Conservation (phyloP, 2,888 invertebrate species). For the Eurois occulta region DNA sequence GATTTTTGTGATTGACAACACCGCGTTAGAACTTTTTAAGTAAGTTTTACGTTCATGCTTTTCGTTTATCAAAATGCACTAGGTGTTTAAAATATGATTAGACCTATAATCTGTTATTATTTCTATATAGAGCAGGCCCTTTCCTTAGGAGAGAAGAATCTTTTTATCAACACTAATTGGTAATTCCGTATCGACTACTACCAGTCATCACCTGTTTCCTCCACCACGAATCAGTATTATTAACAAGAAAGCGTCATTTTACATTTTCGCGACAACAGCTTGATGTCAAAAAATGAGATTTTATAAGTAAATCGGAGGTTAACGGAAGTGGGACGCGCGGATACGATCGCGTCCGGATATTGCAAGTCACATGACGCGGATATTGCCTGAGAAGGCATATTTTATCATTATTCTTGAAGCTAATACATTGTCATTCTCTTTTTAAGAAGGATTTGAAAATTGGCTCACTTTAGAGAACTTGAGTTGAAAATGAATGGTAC, state of each 20-base stretch:
- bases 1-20: background rate
- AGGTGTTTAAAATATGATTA: background rate
- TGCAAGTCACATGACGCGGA: slow-evolving; percentile 72
- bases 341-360: slow-evolving; percentile 71
- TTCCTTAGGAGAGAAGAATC: background rate
- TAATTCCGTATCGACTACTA: background rate
- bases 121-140: background rate
- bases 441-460: background rate
- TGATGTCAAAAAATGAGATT: slow-evolving; percentile 51
- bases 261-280: background rate
- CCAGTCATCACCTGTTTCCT: background rate
- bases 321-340: slow-evolving; percentile 43
- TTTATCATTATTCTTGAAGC: slow-evolving; percentile 41
- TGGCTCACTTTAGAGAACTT: background rate
- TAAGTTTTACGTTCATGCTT: no score
- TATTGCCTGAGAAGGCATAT: slow-evolving; percentile 67
- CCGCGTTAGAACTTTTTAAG: background rate
- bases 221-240: background rate
- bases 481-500: background rate
- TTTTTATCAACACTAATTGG: background rate
- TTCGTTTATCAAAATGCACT: background rate
- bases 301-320: slow-evolving; percentile 57
- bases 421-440: slow-evolving; percentile 14
- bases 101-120: background rate
- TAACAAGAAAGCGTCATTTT: background rate